Conservation (phyloP, 1,140 invertebrate species). For the Drosophila simulans region DNA sequence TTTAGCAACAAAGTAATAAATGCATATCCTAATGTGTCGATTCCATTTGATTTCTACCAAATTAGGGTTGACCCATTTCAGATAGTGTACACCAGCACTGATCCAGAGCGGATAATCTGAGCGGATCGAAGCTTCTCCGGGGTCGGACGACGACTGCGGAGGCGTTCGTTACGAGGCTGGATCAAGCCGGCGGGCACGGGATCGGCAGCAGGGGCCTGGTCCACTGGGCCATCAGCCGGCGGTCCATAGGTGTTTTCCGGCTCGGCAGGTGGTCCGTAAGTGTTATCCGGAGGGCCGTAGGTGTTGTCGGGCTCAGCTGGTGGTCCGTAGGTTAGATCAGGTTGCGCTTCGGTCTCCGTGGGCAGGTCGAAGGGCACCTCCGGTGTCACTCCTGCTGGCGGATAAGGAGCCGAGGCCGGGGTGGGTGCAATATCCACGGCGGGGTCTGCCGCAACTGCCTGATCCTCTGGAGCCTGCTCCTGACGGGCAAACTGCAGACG, state of each 20-base stretch:
- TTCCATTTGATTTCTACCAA: constrained; percentile 10
- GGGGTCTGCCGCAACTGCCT: constrained; percentile 33
- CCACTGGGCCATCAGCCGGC: constrained; percentile 42
- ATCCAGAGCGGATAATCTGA: constrained; percentile 69
- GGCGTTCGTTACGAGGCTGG: constrained; percentile 64
- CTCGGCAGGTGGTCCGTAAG: constrained; percentile 62
- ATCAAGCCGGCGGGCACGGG: constrained; percentile 67
- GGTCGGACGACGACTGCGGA: constrained; percentile 54
- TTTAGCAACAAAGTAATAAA: constrained; percentile 31
- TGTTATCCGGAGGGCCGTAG: constrained; percentile 63
- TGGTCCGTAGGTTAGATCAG: constrained; percentile 70
- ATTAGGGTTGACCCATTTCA: constrained; percentile 7
- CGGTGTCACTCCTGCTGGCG: constrained; percentile 73
- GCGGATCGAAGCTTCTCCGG: constrained; percentile 62
- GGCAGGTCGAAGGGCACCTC: constrained; percentile 74
- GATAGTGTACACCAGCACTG: constrained; percentile 69
- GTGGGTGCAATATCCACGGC: constrained; percentile 53
- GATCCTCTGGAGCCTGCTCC: constrained; percentile 55
- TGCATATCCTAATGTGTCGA: not conserved
- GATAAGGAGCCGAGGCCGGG: constrained; percentile 64
- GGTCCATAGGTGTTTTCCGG: constrained; percentile 71
- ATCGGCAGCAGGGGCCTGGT: constrained; percentile 51
- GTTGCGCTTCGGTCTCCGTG: constrained; percentile 73
- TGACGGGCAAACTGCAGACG: constrained; percentile 64
- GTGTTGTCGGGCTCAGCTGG: constrained; percentile 60